These are phyloP conservation scores for Serilophus lunatus DNA, from an alignment of 2,113 vertebrate species.

Conservation along the genomic window DNA sequence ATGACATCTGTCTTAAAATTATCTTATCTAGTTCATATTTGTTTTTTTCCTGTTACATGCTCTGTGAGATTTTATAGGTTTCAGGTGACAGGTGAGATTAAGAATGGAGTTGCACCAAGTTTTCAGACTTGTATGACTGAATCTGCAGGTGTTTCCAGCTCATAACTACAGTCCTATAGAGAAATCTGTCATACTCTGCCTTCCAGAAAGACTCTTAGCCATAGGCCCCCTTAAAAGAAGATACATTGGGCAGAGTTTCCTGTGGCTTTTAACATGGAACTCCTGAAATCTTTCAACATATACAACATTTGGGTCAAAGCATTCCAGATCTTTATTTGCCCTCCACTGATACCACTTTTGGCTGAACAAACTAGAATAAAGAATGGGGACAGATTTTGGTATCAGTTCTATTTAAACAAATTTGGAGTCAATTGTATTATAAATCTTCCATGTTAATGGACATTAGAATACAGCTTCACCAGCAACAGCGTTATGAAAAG, in stretches of 20 bases:
- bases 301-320: not conserved
- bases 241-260: not conserved
- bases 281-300: not conserved
- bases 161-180: not conserved
- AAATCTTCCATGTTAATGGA: not conserved
- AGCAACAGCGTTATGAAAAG: not conserved
- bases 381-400: not conserved
- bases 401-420: not conserved
- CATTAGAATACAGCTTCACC: not conserved
- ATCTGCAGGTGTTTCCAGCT: not conserved
- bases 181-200: not conserved
- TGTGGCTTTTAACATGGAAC: not conserved
- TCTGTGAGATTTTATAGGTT: not conserved
- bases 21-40: not conserved
- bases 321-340: not conserved
- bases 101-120: not conserved
- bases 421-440: not conserved
- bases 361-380: not conserved
- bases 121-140: not conserved
- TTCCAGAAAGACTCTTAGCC: not conserved
- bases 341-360: not conserved
- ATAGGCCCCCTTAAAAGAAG: not conserved
- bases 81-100: not conserved
- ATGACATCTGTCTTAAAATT: not conserved
- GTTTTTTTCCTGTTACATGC: not conserved